phyloP scores from a whole-genome alignment of 2,113 vertebrate genomes.

The Epinephelus cyanopodus region DNA sequence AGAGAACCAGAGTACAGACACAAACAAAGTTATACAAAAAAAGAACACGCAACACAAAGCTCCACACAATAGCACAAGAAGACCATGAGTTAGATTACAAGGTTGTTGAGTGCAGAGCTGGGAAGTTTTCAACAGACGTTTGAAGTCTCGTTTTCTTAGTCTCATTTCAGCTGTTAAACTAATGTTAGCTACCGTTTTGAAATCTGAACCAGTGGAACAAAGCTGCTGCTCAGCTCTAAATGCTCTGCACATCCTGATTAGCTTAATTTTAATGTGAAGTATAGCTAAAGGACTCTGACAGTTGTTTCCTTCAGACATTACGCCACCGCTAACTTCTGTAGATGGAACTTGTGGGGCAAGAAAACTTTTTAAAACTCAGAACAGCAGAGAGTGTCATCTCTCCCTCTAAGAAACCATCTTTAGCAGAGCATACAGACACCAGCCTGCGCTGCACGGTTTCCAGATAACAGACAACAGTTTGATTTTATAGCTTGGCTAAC shows the following conservation, averaged over 20 bases:
- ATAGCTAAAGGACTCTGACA: not conserved
- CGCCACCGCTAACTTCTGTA: not conserved
- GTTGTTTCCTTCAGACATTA: not conserved
- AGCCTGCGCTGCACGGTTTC: not conserved
- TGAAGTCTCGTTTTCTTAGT: no score
- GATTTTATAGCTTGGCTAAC: conserved; percentile 13
- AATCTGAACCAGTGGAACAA: not conserved
- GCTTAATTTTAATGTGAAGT: not conserved
- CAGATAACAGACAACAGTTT: conserved; percentile 19
- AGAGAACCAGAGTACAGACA: no score
- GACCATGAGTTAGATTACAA: no score
- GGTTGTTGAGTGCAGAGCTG: no score
- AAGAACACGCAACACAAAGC: no score
- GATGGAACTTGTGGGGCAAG: not conserved
- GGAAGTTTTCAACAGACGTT: no score
- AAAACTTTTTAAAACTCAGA: not conserved
- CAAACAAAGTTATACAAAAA: no score
- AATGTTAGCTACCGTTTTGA: not conserved
- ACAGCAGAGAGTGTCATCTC: not conserved
- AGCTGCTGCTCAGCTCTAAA: not conserved
- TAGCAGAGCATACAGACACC: conserved; percentile 2
- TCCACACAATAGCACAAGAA: no score
- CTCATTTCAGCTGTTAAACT: not conserved
- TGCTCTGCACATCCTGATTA: not conserved
- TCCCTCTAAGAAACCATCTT: not conserved